Evolutionary conservation across 2,888 invertebrate species (phyloP), one percentile per base, ranked within the genome.

Genomic region (Tinea trinotella): DNA sequence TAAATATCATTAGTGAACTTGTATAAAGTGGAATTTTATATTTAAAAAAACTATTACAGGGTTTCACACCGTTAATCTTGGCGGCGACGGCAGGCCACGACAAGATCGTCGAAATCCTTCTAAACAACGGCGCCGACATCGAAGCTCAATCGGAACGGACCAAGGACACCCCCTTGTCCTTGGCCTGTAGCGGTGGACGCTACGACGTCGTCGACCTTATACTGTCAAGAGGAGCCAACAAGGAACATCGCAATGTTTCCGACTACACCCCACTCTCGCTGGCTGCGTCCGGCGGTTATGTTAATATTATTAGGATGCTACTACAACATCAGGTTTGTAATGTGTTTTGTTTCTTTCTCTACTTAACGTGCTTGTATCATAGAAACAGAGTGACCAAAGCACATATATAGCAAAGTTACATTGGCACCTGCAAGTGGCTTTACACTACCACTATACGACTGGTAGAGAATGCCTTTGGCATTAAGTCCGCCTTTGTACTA

Each of bases 111-210:
- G 98, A 98, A 66, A 93, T 96, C 63, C 89, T 99, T 4, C 84
- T 99, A 55, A 96, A 96, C 76, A 92, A 95, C 77, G 94, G 93
- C 59, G 98, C 98, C n/a, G 97, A 98, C 71, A 93, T 99, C 64
- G 99, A 99, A 76, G 99, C 99, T 30, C 98, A 99, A 85, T 98
- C 98, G 0, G 99, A 99, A 79, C 90, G 99, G 66, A 99, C 99
- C 60, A 99, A 99, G 87, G 99, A 99, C 81, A 99, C 99, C 12
- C 98, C 99, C 0, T 86, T 99, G 17, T 98, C 98, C 55, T 87
- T 99, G 56, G 99, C 99, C 1, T 99, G 99, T 84, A 97, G 97
- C 56, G 98, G 98, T 54, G 99, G 99, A 10, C 90, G 98, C 61
- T 98, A 96, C 77, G 99, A 99, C 84, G 93, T 98, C 34, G 98